Evolutionary conservation across 1,140 invertebrate species (phyloP).

Genomic region (Sarcophaga bullata): DNA sequence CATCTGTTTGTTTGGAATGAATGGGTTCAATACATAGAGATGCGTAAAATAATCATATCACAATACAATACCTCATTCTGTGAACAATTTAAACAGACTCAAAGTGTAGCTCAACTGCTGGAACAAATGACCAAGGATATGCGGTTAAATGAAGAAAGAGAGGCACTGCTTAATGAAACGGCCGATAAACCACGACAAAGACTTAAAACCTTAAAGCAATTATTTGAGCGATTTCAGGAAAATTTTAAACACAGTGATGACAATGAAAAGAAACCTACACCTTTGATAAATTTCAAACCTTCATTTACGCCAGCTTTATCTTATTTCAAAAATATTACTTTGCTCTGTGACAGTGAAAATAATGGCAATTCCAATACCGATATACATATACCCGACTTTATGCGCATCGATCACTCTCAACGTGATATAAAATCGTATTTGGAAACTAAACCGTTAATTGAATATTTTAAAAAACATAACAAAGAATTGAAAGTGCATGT

Average conservation of each 20-base stretch:
- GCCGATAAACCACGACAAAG: constrained; percentile 41
- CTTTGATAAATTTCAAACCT: constrained; percentile 49
- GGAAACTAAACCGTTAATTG: constrained; percentile 43
- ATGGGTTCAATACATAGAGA: constrained; percentile 73
- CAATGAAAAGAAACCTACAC: neutral
- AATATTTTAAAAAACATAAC: constrained; percentile 44
- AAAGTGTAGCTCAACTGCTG: constrained; percentile 45
- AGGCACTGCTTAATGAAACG: constrained; percentile 42
- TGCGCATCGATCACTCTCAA: constrained; percentile 54
- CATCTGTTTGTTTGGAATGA: constrained; percentile 72
- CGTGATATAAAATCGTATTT: constrained; percentile 53
- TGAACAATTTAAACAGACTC: constrained; percentile 48
- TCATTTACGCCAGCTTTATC: constrained; percentile 55
- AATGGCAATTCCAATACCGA: neutral
- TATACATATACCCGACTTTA: constrained; percentile 51
- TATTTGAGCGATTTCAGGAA: constrained; percentile 49
- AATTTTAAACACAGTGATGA: constrained; percentile 23
- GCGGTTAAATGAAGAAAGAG: constrained; percentile 49
- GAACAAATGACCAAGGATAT: constrained; percentile 52
- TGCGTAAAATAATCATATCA: constrained; percentile 68
- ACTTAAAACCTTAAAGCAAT: constrained; percentile 47
- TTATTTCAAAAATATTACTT: constrained; percentile 56
- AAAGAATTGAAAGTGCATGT: constrained; percentile 45
- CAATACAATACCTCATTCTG: constrained; percentile 69
- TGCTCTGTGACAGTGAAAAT: constrained; percentile 43